phyloP scores from a whole-genome alignment of 2,888 invertebrate species.

The Phyllotreta striolata region DNA sequence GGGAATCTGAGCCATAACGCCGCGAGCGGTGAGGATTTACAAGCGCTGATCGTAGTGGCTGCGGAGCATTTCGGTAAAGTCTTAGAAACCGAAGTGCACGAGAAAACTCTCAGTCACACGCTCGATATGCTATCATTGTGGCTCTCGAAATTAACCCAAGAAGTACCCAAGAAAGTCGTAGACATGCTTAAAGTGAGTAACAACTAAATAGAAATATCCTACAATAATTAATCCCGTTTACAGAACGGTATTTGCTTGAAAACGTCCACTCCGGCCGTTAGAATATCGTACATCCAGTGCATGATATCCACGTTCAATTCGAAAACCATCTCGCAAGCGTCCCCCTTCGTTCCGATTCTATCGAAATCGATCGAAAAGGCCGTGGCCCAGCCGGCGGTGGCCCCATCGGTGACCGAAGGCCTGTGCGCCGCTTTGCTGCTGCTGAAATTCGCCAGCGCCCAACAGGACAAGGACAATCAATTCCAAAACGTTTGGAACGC shows the following conservation, averaged over 20 bases:
- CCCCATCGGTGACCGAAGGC: conserved; percentile 74
- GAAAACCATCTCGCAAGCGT: conserved; percentile 62
- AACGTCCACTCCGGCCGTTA: conserved; percentile 78
- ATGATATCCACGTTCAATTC: conserved; percentile 72
- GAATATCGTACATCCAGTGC: conserved; percentile 81
- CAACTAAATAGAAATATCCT: background rate
- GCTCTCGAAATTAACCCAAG: conserved; percentile 72
- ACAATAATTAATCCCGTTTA: conserved; percentile 45
- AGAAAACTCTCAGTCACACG: conserved; percentile 84
- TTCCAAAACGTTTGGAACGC: conserved; percentile 72
- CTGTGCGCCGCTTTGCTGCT: conserved; percentile 74
- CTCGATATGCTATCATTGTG: conserved; percentile 83
- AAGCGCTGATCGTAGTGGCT: conserved; percentile 68
- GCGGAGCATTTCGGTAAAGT: conserved; percentile 77
- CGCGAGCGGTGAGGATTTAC: conserved; percentile 67
- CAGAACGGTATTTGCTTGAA: conserved; percentile 80
- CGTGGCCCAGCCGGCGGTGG: conserved; percentile 76
- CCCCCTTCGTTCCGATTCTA: conserved; percentile 69
- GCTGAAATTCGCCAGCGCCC: conserved; percentile 66
- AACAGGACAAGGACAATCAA: conserved; percentile 62
- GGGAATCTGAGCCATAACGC: conserved; percentile 78
- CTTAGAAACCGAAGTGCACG: conserved; percentile 89
- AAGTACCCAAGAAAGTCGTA: conserved; percentile 71
- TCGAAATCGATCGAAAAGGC: conserved; percentile 79
- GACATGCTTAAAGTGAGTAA: conserved; percentile 68